Conservation (phyloP, 2,113 vertebrate species). For the Apteryx mantelli region DNA sequence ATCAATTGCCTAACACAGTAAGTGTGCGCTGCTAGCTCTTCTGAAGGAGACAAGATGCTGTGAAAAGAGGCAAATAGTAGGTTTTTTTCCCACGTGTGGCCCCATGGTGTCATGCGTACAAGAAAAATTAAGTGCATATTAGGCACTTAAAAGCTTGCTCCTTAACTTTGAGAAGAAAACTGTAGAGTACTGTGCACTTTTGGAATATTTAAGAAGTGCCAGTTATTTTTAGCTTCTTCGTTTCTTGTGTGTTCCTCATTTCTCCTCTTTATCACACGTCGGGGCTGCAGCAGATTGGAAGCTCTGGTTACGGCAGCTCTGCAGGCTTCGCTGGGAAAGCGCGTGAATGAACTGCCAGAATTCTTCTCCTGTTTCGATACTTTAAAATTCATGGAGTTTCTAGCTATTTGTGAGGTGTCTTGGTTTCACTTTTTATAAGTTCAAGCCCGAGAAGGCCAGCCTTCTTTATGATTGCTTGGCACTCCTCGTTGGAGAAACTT, state of each 20-base stretch:
- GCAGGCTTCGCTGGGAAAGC: accelerated
- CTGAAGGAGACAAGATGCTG: background rate
- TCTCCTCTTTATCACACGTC: accelerated
- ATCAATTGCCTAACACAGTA: background rate
- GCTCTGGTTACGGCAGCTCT: background rate
- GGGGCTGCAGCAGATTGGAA: background rate
- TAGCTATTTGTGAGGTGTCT: background rate
- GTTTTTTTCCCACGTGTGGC: background rate
- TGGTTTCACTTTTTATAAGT: background rate
- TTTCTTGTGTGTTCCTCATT: background rate
- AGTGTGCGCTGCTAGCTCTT: background rate
- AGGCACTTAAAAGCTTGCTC: background rate
- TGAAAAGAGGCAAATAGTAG: background rate
- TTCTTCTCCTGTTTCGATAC: background rate
- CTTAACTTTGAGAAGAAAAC: background rate
- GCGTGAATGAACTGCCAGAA: background rate
- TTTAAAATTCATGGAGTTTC: background rate
- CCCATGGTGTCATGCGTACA: accelerated
- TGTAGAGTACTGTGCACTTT: background rate
- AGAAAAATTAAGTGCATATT: accelerated
- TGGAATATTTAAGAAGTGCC: background rate
- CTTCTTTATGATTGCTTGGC: background rate
- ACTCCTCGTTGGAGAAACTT: background rate
- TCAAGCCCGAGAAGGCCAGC: background rate
- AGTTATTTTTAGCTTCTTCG: background rate